Percentiles rank a stretch among this genome's conserved stretches.
phyloP scores from a whole-genome alignment of 2,797 vertebrate species.

The Euthynnus affinis region DNA sequence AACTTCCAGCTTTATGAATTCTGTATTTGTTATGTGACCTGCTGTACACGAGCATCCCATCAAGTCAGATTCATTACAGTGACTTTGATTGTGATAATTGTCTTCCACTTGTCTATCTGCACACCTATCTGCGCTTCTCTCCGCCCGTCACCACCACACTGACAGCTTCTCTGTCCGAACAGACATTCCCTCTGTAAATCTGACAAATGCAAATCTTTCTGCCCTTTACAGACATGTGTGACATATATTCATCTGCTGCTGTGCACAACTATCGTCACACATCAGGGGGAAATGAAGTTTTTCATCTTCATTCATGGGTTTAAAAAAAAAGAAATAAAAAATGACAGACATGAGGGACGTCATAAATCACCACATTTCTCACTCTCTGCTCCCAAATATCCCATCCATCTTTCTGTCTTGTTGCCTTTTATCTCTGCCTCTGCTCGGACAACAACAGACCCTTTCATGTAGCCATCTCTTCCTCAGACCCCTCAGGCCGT shows the following conservation, averaged over 20 bases:
- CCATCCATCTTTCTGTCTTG: constrained; percentile 78
- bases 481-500: constrained; percentile 77
- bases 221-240: neutral
- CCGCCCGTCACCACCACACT: no score
- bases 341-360: constrained; percentile 34
- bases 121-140: constrained; percentile 36
- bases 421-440: constrained; percentile 82
- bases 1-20: neutral
- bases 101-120: constrained; percentile 1
- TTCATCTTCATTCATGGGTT: neutral
- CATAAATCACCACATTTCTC: constrained; percentile 67
- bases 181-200: neutral
- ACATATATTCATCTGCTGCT: neutral
- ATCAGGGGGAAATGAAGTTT: neutral
- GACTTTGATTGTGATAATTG: constrained; percentile 17
- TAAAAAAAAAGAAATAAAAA: constrained; percentile 19
- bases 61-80: constrained; percentile 11
- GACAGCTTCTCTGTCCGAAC: neutral
- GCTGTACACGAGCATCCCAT: neutral
- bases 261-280: neutral
- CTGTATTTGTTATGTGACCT: neutral
- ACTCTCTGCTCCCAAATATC: constrained; percentile 63
- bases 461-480: constrained; percentile 85
- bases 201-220: neutral
- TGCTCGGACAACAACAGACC: constrained; percentile 79